Conservation (phyloP, 2,888 invertebrate species). For the Melinopterus prodromus region DNA sequence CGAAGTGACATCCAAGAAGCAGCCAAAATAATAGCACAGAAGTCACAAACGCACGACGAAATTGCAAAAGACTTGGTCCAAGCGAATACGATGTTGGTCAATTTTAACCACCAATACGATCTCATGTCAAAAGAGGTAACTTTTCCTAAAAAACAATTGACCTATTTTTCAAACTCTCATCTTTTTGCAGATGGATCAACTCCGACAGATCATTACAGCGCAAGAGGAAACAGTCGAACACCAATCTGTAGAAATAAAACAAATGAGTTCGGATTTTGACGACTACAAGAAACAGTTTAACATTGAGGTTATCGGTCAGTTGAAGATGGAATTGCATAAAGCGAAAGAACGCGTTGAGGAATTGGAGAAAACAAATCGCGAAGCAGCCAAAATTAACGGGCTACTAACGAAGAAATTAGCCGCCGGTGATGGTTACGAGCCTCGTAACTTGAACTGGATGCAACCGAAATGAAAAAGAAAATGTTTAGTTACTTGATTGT, state of each 20-base stretch:
- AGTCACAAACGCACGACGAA: conserved; percentile 55
- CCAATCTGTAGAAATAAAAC: conserved; percentile 45
- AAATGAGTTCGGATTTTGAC: conserved; percentile 51
- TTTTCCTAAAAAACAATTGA: conserved; percentile 5
- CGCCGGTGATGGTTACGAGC: conserved; percentile 31
- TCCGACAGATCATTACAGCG: conserved; percentile 40
- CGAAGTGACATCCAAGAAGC: conserved; percentile 55
- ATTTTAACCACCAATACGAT: conserved; percentile 57
- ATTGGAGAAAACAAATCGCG: conserved; percentile 53
- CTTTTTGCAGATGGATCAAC: conserved; percentile 46
- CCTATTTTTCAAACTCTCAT: conserved; percentile 10
- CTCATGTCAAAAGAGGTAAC: conserved; percentile 51
- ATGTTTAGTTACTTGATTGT: not conserved
- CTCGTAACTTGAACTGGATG: conserved; percentile 26
- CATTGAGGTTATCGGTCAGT: conserved; percentile 48
- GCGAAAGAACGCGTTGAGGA: conserved; percentile 50
- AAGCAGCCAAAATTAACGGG: conserved; percentile 54
- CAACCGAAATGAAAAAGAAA: conserved; percentile 25
- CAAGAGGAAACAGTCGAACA: conserved; percentile 51
- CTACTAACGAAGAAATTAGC: conserved; percentile 51
- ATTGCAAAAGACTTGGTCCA: conserved; percentile 57
- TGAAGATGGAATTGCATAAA: conserved; percentile 48
- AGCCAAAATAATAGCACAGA: conserved; percentile 54
- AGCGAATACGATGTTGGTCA: conserved; percentile 58
- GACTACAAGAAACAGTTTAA: conserved; percentile 51